Base-by-base conservation (phyloP, 2,797 vertebrate genomes). In the Amazonetta brasiliensis region DNA sequence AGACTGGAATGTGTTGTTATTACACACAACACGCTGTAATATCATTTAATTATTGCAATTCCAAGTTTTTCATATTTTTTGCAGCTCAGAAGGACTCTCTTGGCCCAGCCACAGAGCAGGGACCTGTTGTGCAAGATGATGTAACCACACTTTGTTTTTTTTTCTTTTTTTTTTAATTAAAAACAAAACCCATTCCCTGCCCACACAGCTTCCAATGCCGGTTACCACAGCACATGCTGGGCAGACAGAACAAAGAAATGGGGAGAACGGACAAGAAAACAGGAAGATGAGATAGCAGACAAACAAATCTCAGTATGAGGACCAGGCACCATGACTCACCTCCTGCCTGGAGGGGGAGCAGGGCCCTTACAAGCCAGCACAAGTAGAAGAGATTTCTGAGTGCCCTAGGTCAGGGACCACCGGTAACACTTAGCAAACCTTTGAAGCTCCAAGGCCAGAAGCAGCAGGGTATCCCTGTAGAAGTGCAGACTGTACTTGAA, bases 101-200 rank as follows among this genome's bases (percentile, higher is more conserved):
- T 62, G 48, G 83, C 67, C 46, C 46, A 54, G 52, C 9, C 63
- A 44, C 31, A 67, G 71, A 79, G 67, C 35, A 23, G 66, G 76
- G 90, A 92, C 87, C 92, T 95, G 80, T 91, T 88, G 85, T 79
- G 52, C 67, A 76, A 87, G 83, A 83, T 62, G 84, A 73, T 69
- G 66, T 88, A 92, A 94, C 67, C 83, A 58, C n/a, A 26, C 46
- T 63, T n/a, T n/a, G n/a, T n/a, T n/a, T n/a, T n/a, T 69, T 62
- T 48, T 48, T 69, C 41, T 41, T 28, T 41, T 41, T 30, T 6
- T 22, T 69, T 89, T 84, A 76, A 63, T 74, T 79, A 86, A 92
- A 95, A 22, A 75, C 83, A 94, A 90, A 92, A 59, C 37, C 55
- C 54, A 26, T 82, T 91, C 76, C 58, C 63, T 93, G 82, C 87